Base-by-base conservation (phyloP, 1,140 invertebrate genomes). In the Pteromalus puparum region DNA sequence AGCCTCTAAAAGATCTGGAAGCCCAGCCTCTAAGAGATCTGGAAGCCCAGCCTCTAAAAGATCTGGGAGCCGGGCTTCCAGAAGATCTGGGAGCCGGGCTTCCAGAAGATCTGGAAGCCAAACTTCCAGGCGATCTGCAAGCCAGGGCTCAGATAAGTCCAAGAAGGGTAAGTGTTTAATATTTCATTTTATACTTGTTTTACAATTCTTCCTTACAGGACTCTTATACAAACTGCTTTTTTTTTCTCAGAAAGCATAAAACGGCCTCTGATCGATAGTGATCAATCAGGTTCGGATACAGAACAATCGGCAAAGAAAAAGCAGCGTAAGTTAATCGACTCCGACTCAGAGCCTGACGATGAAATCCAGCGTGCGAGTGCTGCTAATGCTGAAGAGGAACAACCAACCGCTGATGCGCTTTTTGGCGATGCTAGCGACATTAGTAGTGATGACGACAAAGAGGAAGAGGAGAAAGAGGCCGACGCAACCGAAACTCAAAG, bases 371-470 rank as follows among this genome's bases (percentile, higher is more conserved):
- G 65, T 10, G 78, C 21, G 1, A 81, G 75, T 15, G 28, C 30
- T 5, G 92, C 92, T 86, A 93, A 93, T 87, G 82, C 91, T 26
- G 87, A 89, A 4, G 92, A 92, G 1, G 93, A 93, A 92, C 95
- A 95, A 24, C 95, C 95, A 28, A 95, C 95, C 67, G 97, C 97
- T 10, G 95, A 96, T 85, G 97, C 97, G 67, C 93, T 99, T 30
- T 99, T 99, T 93, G 98, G 98, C 67, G 98, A 98, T 93, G 97
- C 97, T 38, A 97, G 97, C 88, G 98, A 98, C 90, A 98, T 98
- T 26, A 98, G 97, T 91, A 95, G 95, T 38, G 96, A 97, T 80
- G 96, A 97, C 81, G 96, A 97, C 68, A 96, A 97, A 86, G 95
- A 95, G 21, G 93, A 93, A 15, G 90, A 89, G 30, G 91, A 89